A percentile compares a stretch with the other conserved stretches of the same genome.
Conservation (phyloP, 2,888 invertebrate species). For the Plemyria rubiginata region DNA sequence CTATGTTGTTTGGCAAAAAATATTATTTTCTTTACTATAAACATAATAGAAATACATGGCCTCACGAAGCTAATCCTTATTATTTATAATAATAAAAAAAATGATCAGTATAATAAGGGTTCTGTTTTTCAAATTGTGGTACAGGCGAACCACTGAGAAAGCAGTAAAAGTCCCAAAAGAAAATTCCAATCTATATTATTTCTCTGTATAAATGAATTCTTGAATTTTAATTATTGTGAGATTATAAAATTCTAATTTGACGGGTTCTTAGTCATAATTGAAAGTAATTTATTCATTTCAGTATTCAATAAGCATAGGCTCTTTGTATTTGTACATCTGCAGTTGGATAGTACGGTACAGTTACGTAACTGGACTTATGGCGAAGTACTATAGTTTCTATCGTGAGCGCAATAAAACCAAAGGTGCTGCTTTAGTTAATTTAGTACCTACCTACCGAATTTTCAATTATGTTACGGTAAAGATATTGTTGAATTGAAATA, state of each 20-base stretch:
- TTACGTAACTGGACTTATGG: constrained; percentile 11
- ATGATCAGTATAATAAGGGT: not conserved
- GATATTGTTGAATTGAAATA: too few relatives aligned
- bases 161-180: not conserved
- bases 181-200: not conserved
- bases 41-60: too few relatives aligned
- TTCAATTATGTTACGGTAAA: too few relatives aligned
- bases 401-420: not conserved
- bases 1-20: too few relatives aligned
- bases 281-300: constrained; percentile 23
- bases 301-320: constrained; percentile 15
- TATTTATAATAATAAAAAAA: too few relatives aligned
- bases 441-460: too few relatives aligned
- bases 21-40: too few relatives aligned
- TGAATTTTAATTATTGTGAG: not conserved
- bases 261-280: constrained; percentile 4
- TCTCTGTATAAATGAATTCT: not conserved
- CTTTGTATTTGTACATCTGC: constrained; percentile 21
- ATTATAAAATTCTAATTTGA: constrained; percentile 8
- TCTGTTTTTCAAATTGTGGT: too few relatives aligned
- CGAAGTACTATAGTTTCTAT: constrained; percentile 1
- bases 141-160: too few relatives aligned
- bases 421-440: too few relatives aligned
- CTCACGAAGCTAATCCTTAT: too few relatives aligned
- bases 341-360: constrained; percentile 23